Base-by-base conservation (phyloP, 2,113 vertebrate genomes). In the Chlorodrepanis virens region DNA sequence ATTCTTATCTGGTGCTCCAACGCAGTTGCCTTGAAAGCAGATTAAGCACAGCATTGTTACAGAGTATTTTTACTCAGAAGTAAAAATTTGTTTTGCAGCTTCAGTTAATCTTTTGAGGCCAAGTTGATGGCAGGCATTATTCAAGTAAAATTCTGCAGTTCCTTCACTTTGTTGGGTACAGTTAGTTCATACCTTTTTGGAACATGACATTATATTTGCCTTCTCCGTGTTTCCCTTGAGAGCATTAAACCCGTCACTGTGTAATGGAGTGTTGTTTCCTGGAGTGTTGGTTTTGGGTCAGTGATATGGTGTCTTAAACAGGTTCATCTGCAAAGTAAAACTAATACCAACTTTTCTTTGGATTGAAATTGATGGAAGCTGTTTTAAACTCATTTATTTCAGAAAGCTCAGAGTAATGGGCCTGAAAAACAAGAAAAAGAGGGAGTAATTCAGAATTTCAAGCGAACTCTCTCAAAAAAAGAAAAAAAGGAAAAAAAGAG, bases 361-460 rank as follows among this genome's bases (percentile, higher is more conserved):
- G 69, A 64, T 24, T 61, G 15, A 84, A 84, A 93, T n/a, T 90
- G 15, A 80, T 54, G 20, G 6, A 56, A 42, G 11, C 54, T 80
- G 13, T 94, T 91, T 91, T 74, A 61, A 94, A 85, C 52, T 74
- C 2, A 28, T 95, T 89, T 87, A 33, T 96, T 95, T 92, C 96
- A 99, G 99, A 99, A 99, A 98, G 97, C 96, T 93, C 99, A 99
- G 87, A 99, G 98, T 93, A 99, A 99, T 42, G 99, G 99, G 29
- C 99, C 99, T 3, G 99, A 99, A 68, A 99, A 99, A 77, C 98
- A 98, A 96, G 99, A 99, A 93, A 99, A 99, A 74, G 99, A 99
- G 40, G 99, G 99, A 2, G 99, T 99, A 70, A 99, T 99, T 82
- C 99, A 99, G 96, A 99, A 99, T 96, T 99, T 99, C 97, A 99